phyloP scores from a whole-genome alignment of 2,113 vertebrate species.

The Cynopterus brachyotis region DNA sequence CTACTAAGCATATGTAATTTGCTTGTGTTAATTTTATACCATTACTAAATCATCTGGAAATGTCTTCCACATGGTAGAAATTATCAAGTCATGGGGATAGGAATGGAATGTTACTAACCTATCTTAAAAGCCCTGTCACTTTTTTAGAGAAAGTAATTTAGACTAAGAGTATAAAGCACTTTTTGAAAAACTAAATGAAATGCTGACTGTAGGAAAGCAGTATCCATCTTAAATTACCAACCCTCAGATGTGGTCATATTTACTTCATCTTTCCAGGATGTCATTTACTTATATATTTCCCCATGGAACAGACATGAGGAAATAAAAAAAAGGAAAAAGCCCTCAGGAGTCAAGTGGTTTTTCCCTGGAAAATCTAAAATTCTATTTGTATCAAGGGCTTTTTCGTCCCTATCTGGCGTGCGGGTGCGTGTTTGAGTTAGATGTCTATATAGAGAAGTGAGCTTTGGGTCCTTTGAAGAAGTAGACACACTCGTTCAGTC shows the following conservation, averaged over 20 bases:
- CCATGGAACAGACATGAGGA: background rate
- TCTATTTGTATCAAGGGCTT: background rate
- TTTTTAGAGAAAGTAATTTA: slow-evolving; percentile 53
- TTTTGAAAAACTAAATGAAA: slow-evolving; percentile 37
- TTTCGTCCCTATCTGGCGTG: background rate
- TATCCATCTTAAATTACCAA: slow-evolving; percentile 5
- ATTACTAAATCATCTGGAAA: slow-evolving; percentile 3
- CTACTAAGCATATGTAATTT: background rate
- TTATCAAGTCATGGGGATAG: background rate
- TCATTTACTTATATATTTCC: slow-evolving; percentile 17
- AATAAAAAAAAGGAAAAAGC: background rate
- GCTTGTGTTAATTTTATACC: background rate
- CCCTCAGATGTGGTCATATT: slow-evolving; percentile 20
- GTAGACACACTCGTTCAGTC: background rate
- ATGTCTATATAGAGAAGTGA: background rate
- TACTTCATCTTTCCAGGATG: background rate
- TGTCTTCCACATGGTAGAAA: slow-evolving; percentile 32
- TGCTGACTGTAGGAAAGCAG: slow-evolving; percentile 5
- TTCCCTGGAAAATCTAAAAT: slow-evolving; percentile 26
- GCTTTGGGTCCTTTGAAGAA: background rate
- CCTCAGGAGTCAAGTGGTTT: background rate
- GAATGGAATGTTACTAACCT: background rate
- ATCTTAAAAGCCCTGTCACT: slow-evolving; percentile 34
- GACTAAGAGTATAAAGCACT: slow-evolving; percentile 15
- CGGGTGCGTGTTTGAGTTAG: background rate